Conservation (phyloP, 2,888 invertebrate genomes). For the Trissoscelio sp. region DNA sequence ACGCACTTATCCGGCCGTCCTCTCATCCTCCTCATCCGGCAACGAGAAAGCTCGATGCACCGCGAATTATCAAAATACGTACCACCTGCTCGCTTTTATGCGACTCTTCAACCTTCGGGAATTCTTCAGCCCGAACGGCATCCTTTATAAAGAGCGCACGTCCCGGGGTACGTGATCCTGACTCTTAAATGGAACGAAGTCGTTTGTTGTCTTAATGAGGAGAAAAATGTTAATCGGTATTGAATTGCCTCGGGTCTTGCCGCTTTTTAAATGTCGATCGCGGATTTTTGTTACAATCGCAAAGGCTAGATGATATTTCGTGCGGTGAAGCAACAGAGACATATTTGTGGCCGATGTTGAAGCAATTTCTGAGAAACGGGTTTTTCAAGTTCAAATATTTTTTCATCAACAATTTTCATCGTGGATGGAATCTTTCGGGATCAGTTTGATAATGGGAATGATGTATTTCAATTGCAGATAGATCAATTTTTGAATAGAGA, state of each 20-base stretch:
- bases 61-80: slow-evolving; percentile 78
- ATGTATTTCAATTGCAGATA: too few relatives aligned
- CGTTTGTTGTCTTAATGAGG: slow-evolving; percentile 60
- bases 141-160: slow-evolving; percentile 40
- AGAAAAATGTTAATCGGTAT: slow-evolving; percentile 55
- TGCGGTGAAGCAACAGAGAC: background rate
- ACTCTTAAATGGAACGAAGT: slow-evolving; percentile 28
- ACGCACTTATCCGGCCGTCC: slow-evolving; percentile 48
- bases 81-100: slow-evolving; percentile 75
- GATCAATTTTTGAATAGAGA: too few relatives aligned
- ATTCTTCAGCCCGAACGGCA: slow-evolving; percentile 29
- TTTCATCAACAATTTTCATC: too few relatives aligned
- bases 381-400: too few relatives aligned
- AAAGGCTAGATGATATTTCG: background rate
- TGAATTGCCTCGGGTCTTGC: slow-evolving; percentile 27
- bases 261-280: slow-evolving; percentile 36
- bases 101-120: slow-evolving; percentile 69
- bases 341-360: too few relatives aligned
- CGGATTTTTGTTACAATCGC: slow-evolving; percentile 11
- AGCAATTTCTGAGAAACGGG: too few relatives aligned
- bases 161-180: slow-evolving; percentile 17
- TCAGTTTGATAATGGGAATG: too few relatives aligned
- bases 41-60: slow-evolving; percentile 70
- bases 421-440: too few relatives aligned
- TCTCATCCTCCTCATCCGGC: slow-evolving; percentile 49